Evolutionary conservation across 2,797 vertebrate genomes (phyloP).

Genomic region (Clarias pachynema): DNA sequence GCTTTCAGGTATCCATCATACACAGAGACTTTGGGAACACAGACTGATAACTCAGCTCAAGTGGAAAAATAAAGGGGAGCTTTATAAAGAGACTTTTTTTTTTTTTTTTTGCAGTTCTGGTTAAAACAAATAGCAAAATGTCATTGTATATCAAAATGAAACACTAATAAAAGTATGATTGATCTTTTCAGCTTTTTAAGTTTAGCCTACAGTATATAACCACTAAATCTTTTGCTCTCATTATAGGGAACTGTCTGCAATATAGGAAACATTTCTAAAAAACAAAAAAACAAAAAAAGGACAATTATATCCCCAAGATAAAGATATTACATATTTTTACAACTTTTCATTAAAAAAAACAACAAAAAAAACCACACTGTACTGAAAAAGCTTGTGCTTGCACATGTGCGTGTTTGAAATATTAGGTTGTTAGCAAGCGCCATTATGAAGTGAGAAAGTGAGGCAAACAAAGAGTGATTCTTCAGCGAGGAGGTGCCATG

Average conservation of each 20-base stretch:
- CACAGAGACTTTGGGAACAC: conserved; percentile 52
- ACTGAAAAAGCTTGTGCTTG: conserved; percentile 18
- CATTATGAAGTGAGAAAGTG: conserved; percentile 65
- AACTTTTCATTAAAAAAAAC: background rate
- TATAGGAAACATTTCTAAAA: background rate
- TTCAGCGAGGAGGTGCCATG: conserved; percentile 72
- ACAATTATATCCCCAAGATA: background rate
- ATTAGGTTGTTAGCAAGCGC: conserved; percentile 59
- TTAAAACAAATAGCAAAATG: conserved; percentile 22
- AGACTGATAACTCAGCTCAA: background rate
- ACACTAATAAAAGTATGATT: background rate
- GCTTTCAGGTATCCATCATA: background rate
- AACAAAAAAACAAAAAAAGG: background rate
- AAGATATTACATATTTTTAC: background rate
- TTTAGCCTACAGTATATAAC: background rate
- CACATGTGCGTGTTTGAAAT: conserved; percentile 47
- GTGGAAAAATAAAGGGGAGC: background rate
- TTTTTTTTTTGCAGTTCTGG: background rate
- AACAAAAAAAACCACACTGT: conserved; percentile 9
- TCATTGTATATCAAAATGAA: background rate
- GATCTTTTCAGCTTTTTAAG: background rate
- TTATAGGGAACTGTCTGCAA: background rate
- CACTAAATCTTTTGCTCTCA: background rate
- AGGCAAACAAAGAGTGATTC: conserved; percentile 67
- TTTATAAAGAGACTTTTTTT: background rate